These are phyloP conservation scores for Pentamera pediparva DNA, from an alignment of 53 echinoderm and acorn worm species.

Conservation along the genomic window DNA sequence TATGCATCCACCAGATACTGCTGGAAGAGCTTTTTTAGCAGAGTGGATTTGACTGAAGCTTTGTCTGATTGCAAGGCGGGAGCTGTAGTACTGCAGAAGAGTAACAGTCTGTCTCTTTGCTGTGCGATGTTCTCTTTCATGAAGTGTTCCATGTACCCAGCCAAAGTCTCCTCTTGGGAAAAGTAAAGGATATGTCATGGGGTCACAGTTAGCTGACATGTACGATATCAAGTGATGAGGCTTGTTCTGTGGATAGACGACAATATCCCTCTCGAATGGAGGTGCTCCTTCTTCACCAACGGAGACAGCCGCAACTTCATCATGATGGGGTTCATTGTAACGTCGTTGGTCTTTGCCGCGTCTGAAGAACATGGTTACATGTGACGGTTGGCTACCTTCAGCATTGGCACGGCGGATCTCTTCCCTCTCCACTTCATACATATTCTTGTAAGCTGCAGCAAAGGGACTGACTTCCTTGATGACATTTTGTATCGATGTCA, in stretches of 20 bases:
- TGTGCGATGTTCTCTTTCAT: too few relatives aligned
- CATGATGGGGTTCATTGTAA: slow-evolving; percentile 30
- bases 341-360: slow-evolving; percentile 5
- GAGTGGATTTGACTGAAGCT: too few relatives aligned
- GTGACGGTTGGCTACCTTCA: not conserved
- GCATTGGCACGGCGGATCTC: not conserved
- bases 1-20: too few relatives aligned
- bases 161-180: too few relatives aligned
- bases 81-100: too few relatives aligned
- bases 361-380: not conserved
- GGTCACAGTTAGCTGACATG: slow-evolving; percentile 4
- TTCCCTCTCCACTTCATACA: not conserved
- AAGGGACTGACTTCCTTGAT: too few relatives aligned
- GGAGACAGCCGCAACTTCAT: slow-evolving; percentile 37
- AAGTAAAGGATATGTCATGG: not conserved
- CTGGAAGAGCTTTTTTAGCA: too few relatives aligned
- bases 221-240: not conserved
- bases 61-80: too few relatives aligned
- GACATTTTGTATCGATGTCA: too few relatives aligned
- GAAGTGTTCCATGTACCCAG: too few relatives aligned
- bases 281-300: not conserved
- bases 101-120: too few relatives aligned
- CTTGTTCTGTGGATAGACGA: slow-evolving; percentile 1
- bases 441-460: too few relatives aligned
- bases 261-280: slow-evolving; percentile 16